phyloP scores from a whole-genome alignment of 2,113 vertebrate species.

The Pycnonotus jocosus region DNA sequence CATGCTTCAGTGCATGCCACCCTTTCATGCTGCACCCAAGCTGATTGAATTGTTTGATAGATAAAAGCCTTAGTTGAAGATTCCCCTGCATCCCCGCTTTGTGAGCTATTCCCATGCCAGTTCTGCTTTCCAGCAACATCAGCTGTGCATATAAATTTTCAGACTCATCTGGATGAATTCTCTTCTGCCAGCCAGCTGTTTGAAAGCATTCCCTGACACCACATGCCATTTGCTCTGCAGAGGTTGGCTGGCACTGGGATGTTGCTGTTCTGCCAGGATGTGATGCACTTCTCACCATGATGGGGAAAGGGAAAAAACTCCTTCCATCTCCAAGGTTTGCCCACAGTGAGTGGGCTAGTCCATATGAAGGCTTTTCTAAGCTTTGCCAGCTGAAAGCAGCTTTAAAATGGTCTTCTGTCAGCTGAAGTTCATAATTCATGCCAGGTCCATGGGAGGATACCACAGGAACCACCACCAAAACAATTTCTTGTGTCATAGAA shows the following conservation, averaged over 20 bases:
- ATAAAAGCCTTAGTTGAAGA: slow-evolving; percentile 37
- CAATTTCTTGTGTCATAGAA: neutral
- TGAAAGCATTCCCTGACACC: slow-evolving; percentile 16
- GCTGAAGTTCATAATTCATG: neutral
- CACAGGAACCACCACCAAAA: neutral
- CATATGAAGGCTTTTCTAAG: neutral
- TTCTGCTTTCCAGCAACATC: slow-evolving; percentile 59
- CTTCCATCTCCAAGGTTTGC: neutral
- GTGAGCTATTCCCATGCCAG: slow-evolving; percentile 31
- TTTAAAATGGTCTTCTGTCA: neutral
- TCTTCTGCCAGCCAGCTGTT: slow-evolving; percentile 15
- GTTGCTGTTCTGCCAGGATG: neutral
- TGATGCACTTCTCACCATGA: neutral
- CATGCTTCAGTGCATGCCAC: neutral
- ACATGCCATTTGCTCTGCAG: neutral
- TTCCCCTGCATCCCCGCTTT: neutral
- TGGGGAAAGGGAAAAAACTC: neutral
- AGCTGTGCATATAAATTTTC: slow-evolving; percentile 47
- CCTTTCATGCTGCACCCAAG: neutral
- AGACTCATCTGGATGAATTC: slow-evolving; percentile 27
- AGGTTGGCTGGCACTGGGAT: neutral
- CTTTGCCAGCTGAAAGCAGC: neutral
- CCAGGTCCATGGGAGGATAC: neutral
- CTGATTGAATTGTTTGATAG: neutral
- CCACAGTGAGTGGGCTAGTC: neutral